Base-by-base conservation (phyloP, 2,888 invertebrate genomes). In the Linnaemya vulpina region DNA sequence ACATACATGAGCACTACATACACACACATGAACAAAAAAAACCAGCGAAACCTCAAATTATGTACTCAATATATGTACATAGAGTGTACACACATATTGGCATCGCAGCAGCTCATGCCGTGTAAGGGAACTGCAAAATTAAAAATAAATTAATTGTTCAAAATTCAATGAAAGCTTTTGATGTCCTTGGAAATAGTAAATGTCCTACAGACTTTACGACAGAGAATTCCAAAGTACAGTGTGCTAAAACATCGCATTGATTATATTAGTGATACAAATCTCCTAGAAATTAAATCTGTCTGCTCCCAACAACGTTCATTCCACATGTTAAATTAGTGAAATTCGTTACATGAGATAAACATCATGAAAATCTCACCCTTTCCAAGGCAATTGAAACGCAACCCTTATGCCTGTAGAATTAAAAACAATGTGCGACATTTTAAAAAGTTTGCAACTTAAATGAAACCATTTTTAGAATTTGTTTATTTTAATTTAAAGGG, bases 301-400 rank as follows among this genome's bases (percentile, higher is more conserved):
- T 70, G 3, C 25, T 30, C 15, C 35, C 62, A 20, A 55, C 22
- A 0, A 9, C 13, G 38, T 51, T 35, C 17, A 63, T 38, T 55
- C 5, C 13, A 68, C 17, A 60, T 63, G 13, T 46, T 1, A 71
- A 85, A 82, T 75, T 85, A 67, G 53, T 67, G 40, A 75, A 85
- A 75, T 78, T 78, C 74, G 82, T 82, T 78, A 71, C 85, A 79
- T 46, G 46, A 46, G 65, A 85, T 78, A 78, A 71, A 78, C 46
- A 78, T 75, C 77, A 40, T n/a, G 13, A 53, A 46, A 65, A 76
- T 71, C 76, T 76, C 71, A 71, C 76, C 82, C 82, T 77, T 77
- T 76, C 49, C 1, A n/a, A 68, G 17, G 22, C 35, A 20, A 53
- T 74, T 58, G 65, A 49, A 83, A 65, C 51, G n/a, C 76, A 83